Base-by-base conservation (phyloP, 2,113 vertebrate genomes). In the Epinephelus fuscoguttatus region DNA sequence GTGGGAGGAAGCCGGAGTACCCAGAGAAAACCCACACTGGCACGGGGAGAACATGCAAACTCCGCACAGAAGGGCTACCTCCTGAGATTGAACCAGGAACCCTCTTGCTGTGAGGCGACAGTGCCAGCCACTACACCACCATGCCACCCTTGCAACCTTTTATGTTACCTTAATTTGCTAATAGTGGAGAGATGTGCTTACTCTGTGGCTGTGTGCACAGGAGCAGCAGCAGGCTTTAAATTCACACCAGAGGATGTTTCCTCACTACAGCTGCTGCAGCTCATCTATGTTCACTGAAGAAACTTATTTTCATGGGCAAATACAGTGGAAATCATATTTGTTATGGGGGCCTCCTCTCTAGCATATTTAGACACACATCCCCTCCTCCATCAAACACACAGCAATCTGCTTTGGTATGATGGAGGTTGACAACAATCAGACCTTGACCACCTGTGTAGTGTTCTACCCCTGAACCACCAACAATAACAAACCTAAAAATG, bases 401-500 rank as follows among this genome's bases (percentile, higher is more conserved):
- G 83, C 74, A 80, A 50, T 81, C 74, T 89, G 63, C 33, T 67
- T 47, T 30, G 62, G 56, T 52, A 7, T 33, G 69, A 82, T 52
- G 52, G 64, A 86, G 45, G 47, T 60, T 68, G 70, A 80, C 62
- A 52, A 37, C 57, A 67, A 70, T 68, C 78, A 71, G 70, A 80
- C 82, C 81, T 75, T 82, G 87, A 84, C 83, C 81, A 62, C 47
- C 67, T 37, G 50, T 63, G 53, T 67, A 11, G 59, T 60, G 37
- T 61, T 71, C 69, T 75, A 30, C 71, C 49, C 17, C 69, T 57
- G 40, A 89, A 81, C 78, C 78, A 86, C 82, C 70, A 81, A 67
- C 40, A 75, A 75, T 75, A 90, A 90, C 70, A 89, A 79, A 75
- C 64, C 25, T 56, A 30, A 33, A 77, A 75, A 71, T 45, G 56